Evolutionary conservation across 2,888 invertebrate species (phyloP).

Genomic region (Platerodrilus igneus): DNA sequence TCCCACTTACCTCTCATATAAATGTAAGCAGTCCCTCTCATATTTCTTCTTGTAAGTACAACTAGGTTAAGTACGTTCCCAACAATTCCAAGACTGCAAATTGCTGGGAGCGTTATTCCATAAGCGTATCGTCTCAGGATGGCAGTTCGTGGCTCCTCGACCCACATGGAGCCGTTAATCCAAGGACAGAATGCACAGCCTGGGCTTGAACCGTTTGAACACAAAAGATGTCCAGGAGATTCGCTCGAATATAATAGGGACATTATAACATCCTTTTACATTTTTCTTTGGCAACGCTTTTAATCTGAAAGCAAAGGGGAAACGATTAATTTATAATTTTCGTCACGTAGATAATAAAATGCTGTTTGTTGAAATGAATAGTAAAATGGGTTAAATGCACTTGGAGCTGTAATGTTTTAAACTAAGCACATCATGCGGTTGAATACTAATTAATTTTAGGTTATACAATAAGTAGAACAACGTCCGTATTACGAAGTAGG

Average conservation of each 20-base stretch:
- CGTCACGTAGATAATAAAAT: no score
- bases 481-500: no score
- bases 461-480: no score
- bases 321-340: no score
- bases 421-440: no score
- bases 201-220: constrained; percentile 37
- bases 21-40: constrained; percentile 75
- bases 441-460: no score
- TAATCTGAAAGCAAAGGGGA: no score
- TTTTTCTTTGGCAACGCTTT: no score
- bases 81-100: constrained; percentile 68
- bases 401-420: no score
- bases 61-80: constrained; percentile 75
- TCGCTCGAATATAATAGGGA: constrained; percentile 46
- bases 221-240: constrained; percentile 38
- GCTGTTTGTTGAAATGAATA: no score
- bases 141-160: constrained; percentile 59
- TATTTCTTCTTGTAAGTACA: constrained; percentile 70
- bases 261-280: constrained; percentile 35
- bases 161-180: constrained; percentile 37
- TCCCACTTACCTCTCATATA: constrained; percentile 71
- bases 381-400: no score
- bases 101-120: constrained; percentile 63
- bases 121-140: constrained; percentile 58
- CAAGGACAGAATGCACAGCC: constrained; percentile 41